Conservation (phyloP, 2,113 vertebrate species). For the Hippocampus comes region DNA sequence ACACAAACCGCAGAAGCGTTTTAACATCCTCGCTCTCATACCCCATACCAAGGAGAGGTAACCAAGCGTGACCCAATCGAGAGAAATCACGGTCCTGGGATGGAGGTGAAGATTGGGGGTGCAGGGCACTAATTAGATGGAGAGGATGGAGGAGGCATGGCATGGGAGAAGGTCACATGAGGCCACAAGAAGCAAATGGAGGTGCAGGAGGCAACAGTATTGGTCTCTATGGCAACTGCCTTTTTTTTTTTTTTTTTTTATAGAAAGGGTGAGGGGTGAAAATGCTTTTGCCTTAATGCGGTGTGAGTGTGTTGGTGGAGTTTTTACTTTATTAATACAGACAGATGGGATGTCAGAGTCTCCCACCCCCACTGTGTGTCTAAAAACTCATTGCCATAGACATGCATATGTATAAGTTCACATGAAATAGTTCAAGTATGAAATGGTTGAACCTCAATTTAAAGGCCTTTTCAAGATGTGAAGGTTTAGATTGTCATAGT, state of each 20-base stretch:
- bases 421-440: background rate
- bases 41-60: conserved; percentile 7
- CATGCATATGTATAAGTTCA: conserved; percentile 9
- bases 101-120: background rate
- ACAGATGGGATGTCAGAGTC: conserved; percentile 51
- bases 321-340: conserved; percentile 24
- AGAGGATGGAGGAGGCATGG: conserved; percentile 23
- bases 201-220: conserved; percentile 49
- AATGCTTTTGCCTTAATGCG: conserved; percentile 41
- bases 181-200: conserved; percentile 38
- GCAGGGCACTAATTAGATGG: conserved; percentile 30
- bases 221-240: conserved; percentile 74
- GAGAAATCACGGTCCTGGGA: conserved; percentile 10
- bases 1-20: conserved; percentile 12
- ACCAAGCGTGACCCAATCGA: background rate
- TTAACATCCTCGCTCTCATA: conserved; percentile 9
- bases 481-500: background rate
- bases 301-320: conserved; percentile 7
- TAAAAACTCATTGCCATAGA: conserved; percentile 10
- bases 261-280: conserved; percentile 64
- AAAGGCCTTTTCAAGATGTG: background rate
- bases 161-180: conserved; percentile 45
- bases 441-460: background rate
- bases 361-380: conserved; percentile 18
- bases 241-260: conserved; percentile 49